Percentiles rank a stretch among this genome's conserved stretches.
These are phyloP conservation scores for Thamnophis elegans DNA, from an alignment of 2,797 vertebrate genomes.

Conservation along the genomic window DNA sequence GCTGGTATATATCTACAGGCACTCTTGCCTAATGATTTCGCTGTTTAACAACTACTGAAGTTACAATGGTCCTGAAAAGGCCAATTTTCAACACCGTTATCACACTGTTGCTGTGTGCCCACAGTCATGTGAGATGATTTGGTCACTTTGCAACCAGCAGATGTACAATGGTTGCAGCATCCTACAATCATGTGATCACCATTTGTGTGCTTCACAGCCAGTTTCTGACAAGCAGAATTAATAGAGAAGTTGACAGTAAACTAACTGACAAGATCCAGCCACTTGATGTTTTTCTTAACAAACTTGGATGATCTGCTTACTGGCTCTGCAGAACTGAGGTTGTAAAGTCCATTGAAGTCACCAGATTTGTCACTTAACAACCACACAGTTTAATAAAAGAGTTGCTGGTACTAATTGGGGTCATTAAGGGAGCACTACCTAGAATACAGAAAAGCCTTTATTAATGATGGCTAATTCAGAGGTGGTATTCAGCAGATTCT, in stretches of 20 bases:
- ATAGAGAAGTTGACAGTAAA: not conserved
- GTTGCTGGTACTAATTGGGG: not conserved
- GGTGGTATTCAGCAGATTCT: too few relatives aligned
- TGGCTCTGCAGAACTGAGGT: not conserved
- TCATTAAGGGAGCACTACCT: not conserved
- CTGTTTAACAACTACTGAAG: not conserved
- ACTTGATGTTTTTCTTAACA: not conserved
- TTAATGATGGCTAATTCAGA: not conserved
- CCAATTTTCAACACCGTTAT: not conserved
- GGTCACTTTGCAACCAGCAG: not conserved
- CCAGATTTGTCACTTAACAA: not conserved
- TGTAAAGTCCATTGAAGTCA: not conserved
- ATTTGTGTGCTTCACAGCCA: not conserved
- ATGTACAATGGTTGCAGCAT: not conserved
- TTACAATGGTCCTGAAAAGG: not conserved
- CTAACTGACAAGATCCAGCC: not conserved
- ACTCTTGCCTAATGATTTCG: not conserved
- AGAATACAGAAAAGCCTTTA: not conserved
- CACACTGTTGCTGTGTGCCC: not conserved
- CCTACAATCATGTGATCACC: not conserved
- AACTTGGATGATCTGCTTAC: not conserved
- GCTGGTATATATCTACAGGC: not conserved
- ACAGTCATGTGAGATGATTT: not conserved
- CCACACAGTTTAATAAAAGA: not conserved
- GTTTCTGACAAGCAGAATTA: not conserved